Evolutionary conservation across 2,113 vertebrate genomes (phyloP), one percentile per base, ranked within the genome.

Genomic region (Heterochromis multidens): DNA sequence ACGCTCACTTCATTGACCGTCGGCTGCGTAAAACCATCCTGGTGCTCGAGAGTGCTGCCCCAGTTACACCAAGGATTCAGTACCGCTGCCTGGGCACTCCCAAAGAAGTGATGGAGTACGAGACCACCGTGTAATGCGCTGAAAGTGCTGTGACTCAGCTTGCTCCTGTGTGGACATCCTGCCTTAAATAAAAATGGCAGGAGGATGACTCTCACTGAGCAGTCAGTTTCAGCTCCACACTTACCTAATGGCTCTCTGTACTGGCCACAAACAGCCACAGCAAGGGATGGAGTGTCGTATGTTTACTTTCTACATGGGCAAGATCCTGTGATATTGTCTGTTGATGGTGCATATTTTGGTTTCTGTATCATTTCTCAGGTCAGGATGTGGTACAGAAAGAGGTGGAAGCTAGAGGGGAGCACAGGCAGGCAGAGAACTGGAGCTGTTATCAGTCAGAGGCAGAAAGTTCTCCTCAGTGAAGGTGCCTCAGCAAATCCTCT

Each of bases 1-100:
- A 99, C 0, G 98, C 98, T 62, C 99, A 99, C 91, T 99, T 98
- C 94, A 98, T 99, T 6, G 99, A 99, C 95, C 97, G 99, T 54
- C 95, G 99, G 83, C 96, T 99, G 88, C 96, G 99, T 59, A 99
- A 99, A 90, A 99, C 98, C 93, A 99, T 99, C 88, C 96, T 99
- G 94, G 97, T 97, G 1, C 96, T 99, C 35, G 99, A 99, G 83
- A 97, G 97, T 35, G 95, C 97, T 0, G 97, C 98, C 0, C 98
- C 98, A 0, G 95, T 93, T 76, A 99, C 98, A 0, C 98, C 99
- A 0, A 94, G 97, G 59, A 95, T 99, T 87, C 99, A 99, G 91
- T 99, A 99, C 94, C 97, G 97, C 90, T 98, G 97, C 67, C 35
- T 97, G 49, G 96, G 96, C 29, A 94, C 94, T 54, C 94, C 97